Conservation (phyloP, 1,140 invertebrate genomes). For the Colletes latitarsis region DNA sequence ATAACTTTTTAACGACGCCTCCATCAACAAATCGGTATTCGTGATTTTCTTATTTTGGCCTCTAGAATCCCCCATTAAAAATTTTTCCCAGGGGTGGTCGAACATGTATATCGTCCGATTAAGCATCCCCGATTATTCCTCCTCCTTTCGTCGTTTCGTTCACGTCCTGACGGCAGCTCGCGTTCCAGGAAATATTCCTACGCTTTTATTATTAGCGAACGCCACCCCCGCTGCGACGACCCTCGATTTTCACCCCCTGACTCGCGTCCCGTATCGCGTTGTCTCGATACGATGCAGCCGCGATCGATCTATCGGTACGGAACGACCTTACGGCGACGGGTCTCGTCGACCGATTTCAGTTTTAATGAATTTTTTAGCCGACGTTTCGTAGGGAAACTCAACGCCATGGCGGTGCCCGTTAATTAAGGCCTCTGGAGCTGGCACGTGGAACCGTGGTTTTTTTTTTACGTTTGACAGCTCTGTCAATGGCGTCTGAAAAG, state of each 20-base stretch:
- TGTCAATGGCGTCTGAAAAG: neutral
- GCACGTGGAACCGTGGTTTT: neutral
- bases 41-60: no score
- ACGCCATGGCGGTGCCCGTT: neutral
- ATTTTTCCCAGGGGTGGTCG: no score
- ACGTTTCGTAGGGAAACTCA: neutral
- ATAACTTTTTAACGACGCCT: no score
- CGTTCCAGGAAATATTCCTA: slow-evolving; percentile 37
- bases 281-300: slow-evolving; percentile 11
- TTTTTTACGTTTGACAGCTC: neutral
- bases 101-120: no score
- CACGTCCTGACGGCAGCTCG: neutral
- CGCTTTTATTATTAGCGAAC: slow-evolving; percentile 40
- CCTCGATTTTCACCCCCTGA: neutral
- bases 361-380: slow-evolving; percentile 17
- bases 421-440: neutral
- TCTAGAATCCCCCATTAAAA: no score
- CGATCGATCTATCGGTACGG: slow-evolving; percentile 39
- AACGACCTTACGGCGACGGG: neutral
- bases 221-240: neutral
- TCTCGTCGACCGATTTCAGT: neutral
- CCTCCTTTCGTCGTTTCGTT: neutral
- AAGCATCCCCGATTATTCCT: no score
- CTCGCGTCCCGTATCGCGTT: slow-evolving; percentile 17
- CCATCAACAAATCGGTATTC: no score